Evolutionary conservation across 2,888 invertebrate species (phyloP), one percentile per base, ranked within the genome.

Genomic region (Spisula subtruncata): DNA sequence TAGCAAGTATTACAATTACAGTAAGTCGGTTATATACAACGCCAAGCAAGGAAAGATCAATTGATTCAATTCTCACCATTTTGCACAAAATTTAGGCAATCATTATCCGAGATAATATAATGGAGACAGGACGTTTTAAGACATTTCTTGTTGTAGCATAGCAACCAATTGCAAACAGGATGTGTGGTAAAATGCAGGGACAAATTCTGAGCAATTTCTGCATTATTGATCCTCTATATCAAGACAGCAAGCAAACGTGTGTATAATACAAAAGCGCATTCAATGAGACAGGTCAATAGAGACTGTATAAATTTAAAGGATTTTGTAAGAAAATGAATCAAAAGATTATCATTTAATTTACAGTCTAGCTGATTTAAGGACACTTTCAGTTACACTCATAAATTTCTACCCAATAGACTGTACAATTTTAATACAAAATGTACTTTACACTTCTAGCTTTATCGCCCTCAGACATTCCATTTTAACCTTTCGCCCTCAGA

Each of bases 111-210:
- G 29, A 29, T 71, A 29, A 29, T 25, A 71, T n/a, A 12, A 12
- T n/a, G 71, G 71, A 71, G 71, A 71, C 71, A 71, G 29, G 71
- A 25, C 25, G 71, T 71, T 25, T 71, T 71, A 29, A 71, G 29
- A n/a, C 25, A 25, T 71, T 71, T 71, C 71, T 71, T 71, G 25
- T 32, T 71, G 71, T 71, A 71, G 4, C 71, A 71, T 71, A 71
- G 71, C 71, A 71, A 71, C 71, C 25, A 29, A 25, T 71, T 71
- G 71, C 71, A 29, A n/a, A 71, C 12, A 71, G 71, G 25, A 71
- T 32, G 71, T 32, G 71, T 71, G 25, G 12, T n/a, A 25, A 71
- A 71, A 25, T 71, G 10, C 71, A 25, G 71, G 71, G 71, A 71
- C 32, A 14, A 71, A 71, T 71, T 71, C 32, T 25, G 71, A 71